Evolutionary conservation across 2,113 vertebrate species (phyloP).

Genomic region (Carassius carassius): DNA sequence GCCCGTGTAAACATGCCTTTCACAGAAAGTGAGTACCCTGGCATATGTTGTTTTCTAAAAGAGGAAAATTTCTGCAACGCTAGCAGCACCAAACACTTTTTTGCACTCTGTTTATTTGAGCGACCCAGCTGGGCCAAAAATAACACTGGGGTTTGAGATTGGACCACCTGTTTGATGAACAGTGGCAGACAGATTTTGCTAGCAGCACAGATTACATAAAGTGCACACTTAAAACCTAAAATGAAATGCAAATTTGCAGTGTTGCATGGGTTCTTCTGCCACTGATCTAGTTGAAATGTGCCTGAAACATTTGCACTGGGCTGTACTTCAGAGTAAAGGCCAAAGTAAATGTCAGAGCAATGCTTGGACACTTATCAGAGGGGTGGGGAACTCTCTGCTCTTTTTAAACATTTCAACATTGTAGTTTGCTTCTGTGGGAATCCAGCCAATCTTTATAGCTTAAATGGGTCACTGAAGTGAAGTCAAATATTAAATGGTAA

Average conservation of each 20-base stretch:
- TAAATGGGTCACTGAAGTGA: neutral
- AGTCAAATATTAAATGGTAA: neutral
- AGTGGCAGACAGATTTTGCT: neutral
- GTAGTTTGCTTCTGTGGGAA: neutral
- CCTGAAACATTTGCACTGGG: constrained; percentile 30
- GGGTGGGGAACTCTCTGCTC: neutral
- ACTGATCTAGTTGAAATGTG: constrained; percentile 20
- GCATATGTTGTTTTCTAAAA: constrained; percentile 1
- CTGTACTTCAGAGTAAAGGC: constrained; percentile 13
- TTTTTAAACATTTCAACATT: constrained; percentile 10
- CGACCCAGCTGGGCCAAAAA: neutral
- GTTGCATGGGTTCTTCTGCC: neutral
- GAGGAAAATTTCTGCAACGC: neutral
- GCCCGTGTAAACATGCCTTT: constrained; percentile 98
- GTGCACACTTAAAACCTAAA: neutral
- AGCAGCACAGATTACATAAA: neutral
- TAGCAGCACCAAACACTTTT: neutral
- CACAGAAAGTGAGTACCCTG: constrained; percentile 93
- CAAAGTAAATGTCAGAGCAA: constrained; percentile 37
- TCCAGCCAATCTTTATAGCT: neutral
- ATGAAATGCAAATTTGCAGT: neutral
- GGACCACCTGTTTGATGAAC: neutral
- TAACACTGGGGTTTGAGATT: neutral
- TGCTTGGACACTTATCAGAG: constrained; percentile 14
- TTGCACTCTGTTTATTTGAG: neutral